A percentile compares a stretch with the other conserved stretches of the same genome.
Evolutionary conservation across 1,140 invertebrate species (phyloP).

Genomic region (Drosophila arawakana): DNA sequence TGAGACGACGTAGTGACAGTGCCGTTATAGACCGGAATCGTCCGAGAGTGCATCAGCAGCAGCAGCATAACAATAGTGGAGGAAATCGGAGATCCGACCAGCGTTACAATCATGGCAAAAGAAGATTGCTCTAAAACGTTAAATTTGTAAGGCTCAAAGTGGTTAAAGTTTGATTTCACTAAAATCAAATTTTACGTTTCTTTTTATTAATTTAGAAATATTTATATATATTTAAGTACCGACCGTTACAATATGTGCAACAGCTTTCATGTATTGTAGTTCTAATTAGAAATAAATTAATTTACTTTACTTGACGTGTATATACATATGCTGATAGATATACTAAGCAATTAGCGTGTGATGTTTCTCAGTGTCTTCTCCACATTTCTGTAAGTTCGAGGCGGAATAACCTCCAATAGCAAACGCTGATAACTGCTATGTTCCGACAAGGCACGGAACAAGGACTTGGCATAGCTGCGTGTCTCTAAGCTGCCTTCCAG

Average conservation of each 20-base stretch:
- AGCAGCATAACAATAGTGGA: constrained; percentile 51
- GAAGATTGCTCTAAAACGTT: constrained; percentile 31
- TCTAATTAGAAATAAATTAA: constrained; percentile 1
- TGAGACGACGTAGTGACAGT: constrained; percentile 60
- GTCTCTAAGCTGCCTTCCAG: constrained; percentile 95
- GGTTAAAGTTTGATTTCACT: background rate
- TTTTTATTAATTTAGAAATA: constrained; percentile 43
- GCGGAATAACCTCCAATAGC: constrained; percentile 88
- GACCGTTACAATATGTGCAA: background rate
- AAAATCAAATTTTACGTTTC: constrained; percentile 21
- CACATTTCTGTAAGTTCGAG: constrained; percentile 88
- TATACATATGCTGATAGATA: constrained; percentile 22
- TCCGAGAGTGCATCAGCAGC: constrained; percentile 32
- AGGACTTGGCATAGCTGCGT: constrained; percentile 89
- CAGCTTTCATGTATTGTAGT: too few species aligned
- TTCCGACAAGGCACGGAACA: constrained; percentile 87
- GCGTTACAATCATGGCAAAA: constrained; percentile 47
- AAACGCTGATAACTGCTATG: constrained; percentile 88
- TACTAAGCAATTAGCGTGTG: constrained; percentile 40
- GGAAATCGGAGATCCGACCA: constrained; percentile 67
- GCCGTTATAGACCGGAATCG: constrained; percentile 59
- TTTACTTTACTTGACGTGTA: constrained; percentile 1
- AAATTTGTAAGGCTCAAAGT: background rate
- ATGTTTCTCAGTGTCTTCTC: constrained; percentile 87
- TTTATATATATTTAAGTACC: constrained; percentile 2